Conservation (phyloP, 2,113 vertebrate species). For the Nothocercus julius region DNA sequence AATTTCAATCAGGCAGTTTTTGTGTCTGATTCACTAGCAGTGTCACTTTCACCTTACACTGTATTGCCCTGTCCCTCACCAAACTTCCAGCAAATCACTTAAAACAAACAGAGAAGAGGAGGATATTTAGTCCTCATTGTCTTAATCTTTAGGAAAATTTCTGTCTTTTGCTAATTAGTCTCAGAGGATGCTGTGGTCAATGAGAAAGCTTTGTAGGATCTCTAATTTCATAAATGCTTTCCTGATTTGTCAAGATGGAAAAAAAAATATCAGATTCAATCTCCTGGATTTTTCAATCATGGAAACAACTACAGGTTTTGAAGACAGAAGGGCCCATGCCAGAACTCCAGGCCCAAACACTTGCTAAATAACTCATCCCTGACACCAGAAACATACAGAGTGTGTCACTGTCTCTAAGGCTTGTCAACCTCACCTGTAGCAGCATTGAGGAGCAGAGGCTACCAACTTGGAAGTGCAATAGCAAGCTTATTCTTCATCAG, state of each 20-base stretch:
- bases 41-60: background rate
- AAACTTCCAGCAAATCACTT: background rate
- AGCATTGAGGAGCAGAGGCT: no score
- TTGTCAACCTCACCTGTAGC: background rate
- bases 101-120: background rate
- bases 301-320: background rate
- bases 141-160: background rate
- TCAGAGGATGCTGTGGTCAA: background rate
- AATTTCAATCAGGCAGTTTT: background rate
- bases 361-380: background rate
- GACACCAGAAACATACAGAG: background rate
- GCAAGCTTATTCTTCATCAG: no score
- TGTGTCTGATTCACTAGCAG: background rate
- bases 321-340: background rate
- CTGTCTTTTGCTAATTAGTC: background rate
- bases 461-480: no score
- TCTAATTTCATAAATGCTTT: background rate
- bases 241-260: background rate
- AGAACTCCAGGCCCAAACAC: background rate
- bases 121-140: background rate
- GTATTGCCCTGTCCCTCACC: background rate
- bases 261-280: background rate
- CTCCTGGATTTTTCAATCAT: background rate
- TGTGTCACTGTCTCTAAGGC: no score
- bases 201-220: background rate